Percentiles rank a stretch among this genome's conserved stretches.
These are phyloP conservation scores for Hemibagrus wyckioides DNA, from an alignment of 2,113 vertebrate genomes.

Conservation along the genomic window DNA sequence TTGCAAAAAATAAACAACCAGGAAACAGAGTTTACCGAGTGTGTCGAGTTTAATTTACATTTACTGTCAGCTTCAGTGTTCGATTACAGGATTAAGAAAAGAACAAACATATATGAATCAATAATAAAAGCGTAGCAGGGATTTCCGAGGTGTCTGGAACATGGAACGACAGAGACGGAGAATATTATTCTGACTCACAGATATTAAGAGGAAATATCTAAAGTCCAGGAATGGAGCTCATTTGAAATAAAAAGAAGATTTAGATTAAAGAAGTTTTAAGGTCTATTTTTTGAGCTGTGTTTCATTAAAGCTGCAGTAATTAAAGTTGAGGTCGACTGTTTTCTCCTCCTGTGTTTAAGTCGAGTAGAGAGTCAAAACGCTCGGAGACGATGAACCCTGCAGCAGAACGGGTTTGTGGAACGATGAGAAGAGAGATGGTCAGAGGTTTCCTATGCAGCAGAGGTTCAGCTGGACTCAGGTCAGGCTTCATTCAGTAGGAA, in stretches of 20 bases:
- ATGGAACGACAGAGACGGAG: neutral
- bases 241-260: neutral
- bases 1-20: neutral
- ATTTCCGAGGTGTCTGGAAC: neutral
- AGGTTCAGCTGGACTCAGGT: neutral
- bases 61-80: neutral
- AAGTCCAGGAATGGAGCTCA: neutral
- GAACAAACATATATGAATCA: neutral
- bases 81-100: neutral
- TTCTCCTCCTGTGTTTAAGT: neutral
- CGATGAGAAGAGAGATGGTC: no score
- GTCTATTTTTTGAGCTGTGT: neutral
- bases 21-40: neutral
- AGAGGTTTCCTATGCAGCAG: no score
- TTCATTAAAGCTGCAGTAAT: neutral
- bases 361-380: neutral
- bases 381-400: neutral
- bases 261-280: neutral
- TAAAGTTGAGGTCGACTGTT: neutral
- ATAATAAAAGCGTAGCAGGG: neutral
- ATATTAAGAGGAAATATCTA: neutral
- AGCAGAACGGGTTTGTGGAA: neutral
- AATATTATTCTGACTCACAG: neutral
- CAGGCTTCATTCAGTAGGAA: constrained; percentile 40
- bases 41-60: neutral